Percentiles rank a stretch among this genome's conserved stretches.
Evolutionary conservation across 2,888 invertebrate genomes (phyloP).

Genomic region (Choreutis nemorana): DNA sequence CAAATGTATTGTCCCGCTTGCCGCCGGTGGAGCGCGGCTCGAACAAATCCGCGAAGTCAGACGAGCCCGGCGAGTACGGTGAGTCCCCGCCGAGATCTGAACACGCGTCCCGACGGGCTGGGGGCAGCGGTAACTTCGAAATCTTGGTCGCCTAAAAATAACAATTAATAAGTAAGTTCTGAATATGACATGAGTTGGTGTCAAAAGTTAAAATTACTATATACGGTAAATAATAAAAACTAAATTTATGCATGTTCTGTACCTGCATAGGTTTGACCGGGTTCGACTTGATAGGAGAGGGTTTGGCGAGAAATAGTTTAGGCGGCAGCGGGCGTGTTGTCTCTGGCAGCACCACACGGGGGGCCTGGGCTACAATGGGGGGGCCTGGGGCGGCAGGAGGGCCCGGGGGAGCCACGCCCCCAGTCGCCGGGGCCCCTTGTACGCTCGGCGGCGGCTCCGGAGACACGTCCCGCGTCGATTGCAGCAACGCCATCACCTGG

Average conservation of each 20-base stretch:
- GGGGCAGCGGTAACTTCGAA: constrained; percentile 27
- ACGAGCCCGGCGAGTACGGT: constrained; percentile 90
- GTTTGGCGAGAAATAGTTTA: constrained; percentile 61
- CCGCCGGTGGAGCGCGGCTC: constrained; percentile 70
- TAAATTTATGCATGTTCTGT: too few species aligned
- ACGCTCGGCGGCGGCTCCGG: constrained; percentile 18
- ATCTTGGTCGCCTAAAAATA: constrained; percentile 19
- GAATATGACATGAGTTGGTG: too few species aligned
- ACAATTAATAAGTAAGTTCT: not conserved
- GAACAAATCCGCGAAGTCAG: constrained; percentile 87
- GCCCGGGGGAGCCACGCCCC: constrained; percentile 26
- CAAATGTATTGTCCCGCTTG: constrained; percentile 63
- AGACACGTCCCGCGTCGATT: constrained; percentile 40
- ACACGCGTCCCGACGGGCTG: constrained; percentile 15
- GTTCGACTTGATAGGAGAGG: constrained; percentile 64
- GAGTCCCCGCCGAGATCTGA: constrained; percentile 71
- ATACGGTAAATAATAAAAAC: not conserved
- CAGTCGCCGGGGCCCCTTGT: constrained; percentile 11
- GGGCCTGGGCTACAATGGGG: constrained; percentile 12
- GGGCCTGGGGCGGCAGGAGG: constrained; percentile 12
- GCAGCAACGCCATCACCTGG: constrained; percentile 62
- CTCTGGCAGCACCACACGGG: constrained; percentile 55
- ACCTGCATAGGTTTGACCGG: constrained; percentile 64
- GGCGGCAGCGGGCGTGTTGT: constrained; percentile 54
- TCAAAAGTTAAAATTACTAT: not conserved